Conservation (phyloP, 2,113 vertebrate species). For the Gadus chalcogrammus region DNA sequence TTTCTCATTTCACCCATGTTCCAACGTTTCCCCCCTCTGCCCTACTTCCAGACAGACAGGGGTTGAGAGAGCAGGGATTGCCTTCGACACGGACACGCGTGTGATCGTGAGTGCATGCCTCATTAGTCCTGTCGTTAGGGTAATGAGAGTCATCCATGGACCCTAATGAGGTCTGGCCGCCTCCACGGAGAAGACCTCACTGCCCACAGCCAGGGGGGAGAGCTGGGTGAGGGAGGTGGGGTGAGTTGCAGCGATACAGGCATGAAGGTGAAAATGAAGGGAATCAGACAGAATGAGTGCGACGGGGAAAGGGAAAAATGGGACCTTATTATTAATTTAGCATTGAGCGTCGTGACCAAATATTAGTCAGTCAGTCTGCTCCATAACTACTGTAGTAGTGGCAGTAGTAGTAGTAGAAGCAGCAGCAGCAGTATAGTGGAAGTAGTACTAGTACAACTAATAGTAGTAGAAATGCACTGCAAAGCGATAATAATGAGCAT, state of each 20-base stretch:
- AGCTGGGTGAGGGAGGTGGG: neutral
- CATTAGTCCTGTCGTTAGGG: constrained; percentile 11
- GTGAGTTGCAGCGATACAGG: too few relatives aligned
- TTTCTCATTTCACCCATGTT: neutral
- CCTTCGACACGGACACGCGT: neutral
- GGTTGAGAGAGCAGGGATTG: neutral
- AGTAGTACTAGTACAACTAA: too few relatives aligned
- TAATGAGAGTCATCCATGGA: constrained; percentile 52
- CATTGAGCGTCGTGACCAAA: too few relatives aligned
- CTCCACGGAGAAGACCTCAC: constrained; percentile 28
- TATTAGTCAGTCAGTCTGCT: too few relatives aligned
- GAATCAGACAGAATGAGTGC: neutral
- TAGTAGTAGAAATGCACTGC: too few relatives aligned
- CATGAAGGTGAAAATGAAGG: neutral
- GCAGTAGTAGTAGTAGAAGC: too few relatives aligned
- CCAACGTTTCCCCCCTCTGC: neutral
- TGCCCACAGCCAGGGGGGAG: neutral
- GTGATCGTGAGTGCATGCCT: constrained; percentile 1
- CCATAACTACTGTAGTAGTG: too few relatives aligned
- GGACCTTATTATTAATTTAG: neutral
- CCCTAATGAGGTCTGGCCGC: constrained; percentile 46
- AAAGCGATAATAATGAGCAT: too few relatives aligned
- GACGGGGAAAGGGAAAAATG: neutral
- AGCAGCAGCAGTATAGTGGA: too few relatives aligned
- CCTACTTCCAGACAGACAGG: neutral